Base-by-base conservation (phyloP, 2,888 invertebrate genomes). In the Orthosia cruda region DNA sequence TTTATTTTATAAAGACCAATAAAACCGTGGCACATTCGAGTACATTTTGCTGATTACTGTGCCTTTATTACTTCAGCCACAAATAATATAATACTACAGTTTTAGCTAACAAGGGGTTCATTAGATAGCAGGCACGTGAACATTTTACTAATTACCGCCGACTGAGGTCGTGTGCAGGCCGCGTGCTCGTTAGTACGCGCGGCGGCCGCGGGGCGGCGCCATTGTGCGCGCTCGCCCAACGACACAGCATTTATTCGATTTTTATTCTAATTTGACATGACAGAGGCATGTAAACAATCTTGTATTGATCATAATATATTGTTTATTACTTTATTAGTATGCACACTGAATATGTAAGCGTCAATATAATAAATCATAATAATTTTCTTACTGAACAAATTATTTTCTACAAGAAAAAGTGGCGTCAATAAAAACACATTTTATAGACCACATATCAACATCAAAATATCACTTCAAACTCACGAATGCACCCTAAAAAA, bases 111-210 rank as follows among this genome's bases (percentile, higher is more conserved):
- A n/a, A 83, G 82, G 80, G 84, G 83, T 89, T 85, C 83, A 88
- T 89, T 89, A 89, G 77, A 74, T 84, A 74, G 67, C 65, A 76
- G 45, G 66, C 85, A 87, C 87, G 87, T 88, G 88, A 84, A 83
- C 83, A 81, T 86, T 88, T 85, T 84, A 86, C 84, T 89, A 89
- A 89, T 89, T 87, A 85, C 84, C 83, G 85, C 76, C 77, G 78
- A 81, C 80, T 83, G 84, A 85, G 89, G 91, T 89, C 91, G 91
- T 88, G 91, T 92, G 93, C 89, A 77, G 81, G 90, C 83, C 93
- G 89, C 93, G 93, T 92, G 88, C 88, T 91, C 86, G 87, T 92
- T 94, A 94, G 93, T 93, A 79, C 86, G 76, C 76, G 73, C 83
- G 85, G 70, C 82, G 77, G 66, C 89, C 92, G 88, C 91, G 66